phyloP scores from a whole-genome alignment of 2,113 vertebrate genomes.

The Chrysochloris asiatica region DNA sequence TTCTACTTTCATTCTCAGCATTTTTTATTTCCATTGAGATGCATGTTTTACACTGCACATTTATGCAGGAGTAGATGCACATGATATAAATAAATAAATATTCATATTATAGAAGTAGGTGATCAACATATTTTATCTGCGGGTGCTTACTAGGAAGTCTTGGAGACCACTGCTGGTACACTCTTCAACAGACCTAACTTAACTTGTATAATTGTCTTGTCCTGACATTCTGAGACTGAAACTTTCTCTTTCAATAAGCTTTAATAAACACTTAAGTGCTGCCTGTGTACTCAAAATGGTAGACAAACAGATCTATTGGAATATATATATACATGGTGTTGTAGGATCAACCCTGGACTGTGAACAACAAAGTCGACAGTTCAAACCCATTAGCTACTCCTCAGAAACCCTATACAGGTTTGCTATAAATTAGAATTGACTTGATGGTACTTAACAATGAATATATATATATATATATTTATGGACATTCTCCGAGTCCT shows the following conservation, averaged over 20 bases:
- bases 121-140: not conserved
- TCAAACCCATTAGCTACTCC: too few species aligned
- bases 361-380: too few species aligned
- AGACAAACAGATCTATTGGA: not conserved
- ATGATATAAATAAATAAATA: not conserved
- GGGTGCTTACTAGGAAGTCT: not conserved
- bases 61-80: not conserved
- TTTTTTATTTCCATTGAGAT: not conserved
- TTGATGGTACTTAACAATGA: too few species aligned
- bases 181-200: accelerated
- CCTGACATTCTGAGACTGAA: not conserved
- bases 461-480: not conserved
- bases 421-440: too few species aligned
- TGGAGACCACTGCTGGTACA: not conserved
- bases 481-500: too few species aligned
- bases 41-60: not conserved
- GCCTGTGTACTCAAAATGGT: not conserved
- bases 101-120: not conserved
- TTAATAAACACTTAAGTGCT: not conserved
- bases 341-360: too few species aligned
- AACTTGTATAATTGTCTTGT: not conserved
- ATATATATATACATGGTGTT: not conserved
- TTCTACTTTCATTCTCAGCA: not conserved
- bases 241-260: not conserved
- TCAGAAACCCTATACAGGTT: too few species aligned